Percentiles rank a stretch among this genome's conserved stretches.
Evolutionary conservation across 1,140 invertebrate species (phyloP).

Genomic region (Hormaphis cornu): DNA sequence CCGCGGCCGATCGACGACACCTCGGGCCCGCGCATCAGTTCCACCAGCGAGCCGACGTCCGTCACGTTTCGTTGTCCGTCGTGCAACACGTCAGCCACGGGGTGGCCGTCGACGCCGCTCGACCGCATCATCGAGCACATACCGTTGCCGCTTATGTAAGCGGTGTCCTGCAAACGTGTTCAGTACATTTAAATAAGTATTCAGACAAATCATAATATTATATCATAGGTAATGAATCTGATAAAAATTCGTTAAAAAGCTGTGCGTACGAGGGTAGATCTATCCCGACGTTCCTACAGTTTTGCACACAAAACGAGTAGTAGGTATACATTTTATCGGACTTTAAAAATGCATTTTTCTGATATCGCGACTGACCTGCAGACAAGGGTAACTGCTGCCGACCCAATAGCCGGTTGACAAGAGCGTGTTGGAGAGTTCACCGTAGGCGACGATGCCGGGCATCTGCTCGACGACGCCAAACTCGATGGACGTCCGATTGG

Average conservation of each 20-base stretch:
- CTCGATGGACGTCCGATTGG: constrained; percentile 40
- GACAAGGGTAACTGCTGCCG: constrained; percentile 70
- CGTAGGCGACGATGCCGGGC: constrained; percentile 53
- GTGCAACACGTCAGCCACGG: constrained; percentile 46
- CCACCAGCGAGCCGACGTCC: constrained; percentile 47
- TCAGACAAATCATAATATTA: not conserved
- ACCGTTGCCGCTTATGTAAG: not conserved
- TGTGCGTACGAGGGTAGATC: no score
- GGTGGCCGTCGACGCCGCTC: constrained; percentile 37
- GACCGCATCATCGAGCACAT: not conserved
- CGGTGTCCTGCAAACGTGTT: constrained; percentile 15
- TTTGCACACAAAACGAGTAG: no score
- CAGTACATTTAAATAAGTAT: not conserved
- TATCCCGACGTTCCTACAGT: no score
- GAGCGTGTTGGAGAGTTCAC: constrained; percentile 62
- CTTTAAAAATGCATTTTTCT: not conserved
- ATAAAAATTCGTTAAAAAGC: no score
- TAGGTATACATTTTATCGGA: no score
- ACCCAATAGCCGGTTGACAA: constrained; percentile 61
- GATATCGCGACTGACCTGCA: constrained; percentile 46
- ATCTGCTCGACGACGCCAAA: constrained; percentile 77
- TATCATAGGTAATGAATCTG: no score
- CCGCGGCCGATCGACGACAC: constrained; percentile 53
- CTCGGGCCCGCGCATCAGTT: constrained; percentile 53
- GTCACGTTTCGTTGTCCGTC: constrained; percentile 48